phyloP scores from a whole-genome alignment of 2,113 vertebrate genomes.

The Dasyurus viverrinus region DNA sequence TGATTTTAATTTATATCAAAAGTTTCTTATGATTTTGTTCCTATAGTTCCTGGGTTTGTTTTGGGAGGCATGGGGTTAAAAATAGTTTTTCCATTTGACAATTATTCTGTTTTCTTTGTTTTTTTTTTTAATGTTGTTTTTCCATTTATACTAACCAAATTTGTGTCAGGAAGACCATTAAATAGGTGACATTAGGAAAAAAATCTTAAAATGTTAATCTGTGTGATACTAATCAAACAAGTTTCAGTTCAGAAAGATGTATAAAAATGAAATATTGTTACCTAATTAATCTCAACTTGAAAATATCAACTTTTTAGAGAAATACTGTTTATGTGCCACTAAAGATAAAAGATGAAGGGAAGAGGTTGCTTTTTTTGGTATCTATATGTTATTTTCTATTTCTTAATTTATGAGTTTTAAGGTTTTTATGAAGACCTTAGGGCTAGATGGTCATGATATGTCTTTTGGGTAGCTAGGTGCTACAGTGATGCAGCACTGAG shows the following conservation, averaged over 20 bases:
- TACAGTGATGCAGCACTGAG: neutral
- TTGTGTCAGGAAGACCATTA: neutral
- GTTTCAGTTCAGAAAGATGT: neutral
- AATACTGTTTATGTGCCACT: neutral
- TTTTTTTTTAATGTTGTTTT: neutral
- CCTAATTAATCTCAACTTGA: neutral
- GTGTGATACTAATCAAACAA: neutral
- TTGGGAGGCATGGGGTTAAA: neutral
- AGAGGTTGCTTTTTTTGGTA: neutral
- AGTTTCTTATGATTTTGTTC: too few species aligned
- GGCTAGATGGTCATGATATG: too few species aligned
- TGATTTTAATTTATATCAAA: too few species aligned
- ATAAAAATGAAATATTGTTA: neutral
- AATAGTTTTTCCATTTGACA: neutral
- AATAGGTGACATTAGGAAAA: neutral
- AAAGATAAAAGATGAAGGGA: neutral
- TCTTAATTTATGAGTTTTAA: neutral
- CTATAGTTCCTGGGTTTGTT: too few species aligned
- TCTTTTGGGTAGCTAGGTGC: neutral
- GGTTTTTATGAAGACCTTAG: slow-evolving; percentile 19
- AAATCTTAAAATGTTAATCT: neutral
- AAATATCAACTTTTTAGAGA: neutral
- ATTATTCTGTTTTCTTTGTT: neutral
- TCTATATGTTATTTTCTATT: neutral
- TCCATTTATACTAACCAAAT: neutral